Evolutionary conservation across 2,888 invertebrate species (phyloP).

Genomic region (Stenodema calcarata): DNA sequence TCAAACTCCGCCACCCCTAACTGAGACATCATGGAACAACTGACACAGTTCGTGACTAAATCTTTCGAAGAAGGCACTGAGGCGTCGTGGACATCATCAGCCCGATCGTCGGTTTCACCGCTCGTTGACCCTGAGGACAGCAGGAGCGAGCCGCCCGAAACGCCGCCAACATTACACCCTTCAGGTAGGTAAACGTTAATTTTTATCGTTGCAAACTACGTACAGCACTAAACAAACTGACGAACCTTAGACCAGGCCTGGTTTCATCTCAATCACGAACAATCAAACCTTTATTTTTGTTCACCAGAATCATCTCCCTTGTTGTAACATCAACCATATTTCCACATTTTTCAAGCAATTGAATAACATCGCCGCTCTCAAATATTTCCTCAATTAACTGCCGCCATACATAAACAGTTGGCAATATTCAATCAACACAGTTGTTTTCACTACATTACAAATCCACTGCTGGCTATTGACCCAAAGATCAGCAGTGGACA

Average conservation of each 20-base stretch:
- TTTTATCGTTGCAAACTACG: neutral
- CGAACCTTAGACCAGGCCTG: neutral
- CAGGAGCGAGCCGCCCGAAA: slow-evolving; percentile 59
- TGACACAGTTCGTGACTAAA: slow-evolving; percentile 89
- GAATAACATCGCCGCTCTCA: no score
- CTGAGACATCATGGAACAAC: slow-evolving; percentile 66
- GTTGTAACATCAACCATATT: no score
- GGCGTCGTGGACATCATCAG: slow-evolving; percentile 58
- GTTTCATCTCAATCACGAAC: neutral
- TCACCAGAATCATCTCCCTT: no score
- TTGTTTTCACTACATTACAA: no score
- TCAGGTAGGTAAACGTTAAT: neutral
- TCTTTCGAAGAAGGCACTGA: slow-evolving; percentile 69
- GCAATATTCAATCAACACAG: no score
- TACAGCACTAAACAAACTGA: neutral
- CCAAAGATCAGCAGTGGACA: no score
- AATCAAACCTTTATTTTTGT: no score
- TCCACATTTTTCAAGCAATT: no score
- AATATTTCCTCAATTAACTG: no score
- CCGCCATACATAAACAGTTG: no score
- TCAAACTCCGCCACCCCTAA: neutral
- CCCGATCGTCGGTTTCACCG: slow-evolving; percentile 59
- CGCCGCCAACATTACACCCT: slow-evolving; percentile 42
- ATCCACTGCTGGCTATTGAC: no score
- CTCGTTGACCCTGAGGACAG: slow-evolving; percentile 61